Evolutionary conservation across 2,113 vertebrate genomes (phyloP), one percentile per base, ranked within the genome.

Genomic region (Limanda limanda): DNA sequence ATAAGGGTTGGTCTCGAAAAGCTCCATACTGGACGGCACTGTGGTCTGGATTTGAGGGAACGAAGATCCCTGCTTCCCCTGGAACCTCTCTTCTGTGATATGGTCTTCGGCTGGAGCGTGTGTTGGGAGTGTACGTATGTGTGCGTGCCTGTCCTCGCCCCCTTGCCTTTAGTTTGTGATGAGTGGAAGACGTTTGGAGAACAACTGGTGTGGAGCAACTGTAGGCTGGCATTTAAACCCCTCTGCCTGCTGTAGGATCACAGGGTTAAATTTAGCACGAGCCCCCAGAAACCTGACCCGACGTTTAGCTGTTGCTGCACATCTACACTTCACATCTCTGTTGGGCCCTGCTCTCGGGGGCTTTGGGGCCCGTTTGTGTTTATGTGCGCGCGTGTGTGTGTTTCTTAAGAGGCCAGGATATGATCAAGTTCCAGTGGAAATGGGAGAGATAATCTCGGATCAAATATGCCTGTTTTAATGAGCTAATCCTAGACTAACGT

Each of bases 201-300:
- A 95, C 94, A 95, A 94, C 93, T 95, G 95, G 91, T 94, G 89
- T 88, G 89, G 91, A 88, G 94, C 94, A 95, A 94, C 93, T 95
- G 95, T 96, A 95, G 94, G 95, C 96, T 97, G 97, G 97, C 98
- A 99, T 99, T 98, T 99, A 99, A 99, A 99, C 96, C 96, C 92
- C 96, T 94, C 86, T 95, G 88, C 94, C 96, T 97, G 96, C 96
- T 96, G 97, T 95, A 96, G 96, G 96, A 98, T 98, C 98, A 97
- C 91, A 92, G 95, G 94, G 97, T 97, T 98, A 99, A 98, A 99
- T 98, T 98, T 99, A 99, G 97, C 95, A 93, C 86, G 95, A 94
- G 93, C 95, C 93, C 92, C 93, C 87, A 95, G 98, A 98, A 99
- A 98, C 95, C 95, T 94, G 97, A 97, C 95, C 95, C 95, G 75